phyloP scores from a whole-genome alignment of 2,888 invertebrate genomes.

The Leptinotarsa peninsularis region DNA sequence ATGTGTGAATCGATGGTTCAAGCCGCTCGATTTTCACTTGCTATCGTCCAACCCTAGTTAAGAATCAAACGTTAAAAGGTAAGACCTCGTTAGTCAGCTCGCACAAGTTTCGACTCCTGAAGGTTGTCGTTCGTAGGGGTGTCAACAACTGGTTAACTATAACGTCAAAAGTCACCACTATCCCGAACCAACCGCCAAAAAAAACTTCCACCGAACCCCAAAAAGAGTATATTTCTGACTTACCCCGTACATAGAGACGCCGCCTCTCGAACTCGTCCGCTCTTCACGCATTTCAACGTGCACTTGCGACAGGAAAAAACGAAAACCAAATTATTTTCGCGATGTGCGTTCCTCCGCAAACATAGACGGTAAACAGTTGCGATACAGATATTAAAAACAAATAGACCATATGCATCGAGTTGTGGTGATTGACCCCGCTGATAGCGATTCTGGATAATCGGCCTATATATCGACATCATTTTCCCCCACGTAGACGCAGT shows the following conservation, averaged over 20 bases:
- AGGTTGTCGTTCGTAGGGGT: no score
- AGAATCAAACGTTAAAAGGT: no score
- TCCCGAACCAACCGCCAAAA: not conserved
- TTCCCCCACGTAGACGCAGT: slow-evolving; percentile 33
- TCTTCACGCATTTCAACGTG: slow-evolving; percentile 31
- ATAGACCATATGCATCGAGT: slow-evolving; percentile 61
- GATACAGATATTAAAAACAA: slow-evolving; percentile 63
- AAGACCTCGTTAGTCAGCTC: no score
- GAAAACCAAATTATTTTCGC: slow-evolving; percentile 57
- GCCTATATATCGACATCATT: slow-evolving; percentile 48
- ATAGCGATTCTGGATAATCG: slow-evolving; percentile 53
- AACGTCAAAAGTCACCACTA: not conserved
- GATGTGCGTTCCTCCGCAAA: slow-evolving; percentile 58
- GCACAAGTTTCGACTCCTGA: no score
- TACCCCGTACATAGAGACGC: slow-evolving; percentile 21
- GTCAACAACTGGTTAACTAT: no score
- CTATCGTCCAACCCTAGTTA: no score
- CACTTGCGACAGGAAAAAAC: slow-evolving; percentile 38
- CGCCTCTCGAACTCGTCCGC: slow-evolving; percentile 20
- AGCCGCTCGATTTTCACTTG: no score
- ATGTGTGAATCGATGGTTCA: no score
- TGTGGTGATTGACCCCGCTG: slow-evolving; percentile 61
- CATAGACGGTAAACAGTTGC: slow-evolving; percentile 60
- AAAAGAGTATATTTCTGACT: not conserved
- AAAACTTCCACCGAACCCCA: not conserved